Percentiles rank a stretch among this genome's conserved stretches.
Conservation (phyloP, 2,113 vertebrate species). For the Globicephala melas region DNA sequence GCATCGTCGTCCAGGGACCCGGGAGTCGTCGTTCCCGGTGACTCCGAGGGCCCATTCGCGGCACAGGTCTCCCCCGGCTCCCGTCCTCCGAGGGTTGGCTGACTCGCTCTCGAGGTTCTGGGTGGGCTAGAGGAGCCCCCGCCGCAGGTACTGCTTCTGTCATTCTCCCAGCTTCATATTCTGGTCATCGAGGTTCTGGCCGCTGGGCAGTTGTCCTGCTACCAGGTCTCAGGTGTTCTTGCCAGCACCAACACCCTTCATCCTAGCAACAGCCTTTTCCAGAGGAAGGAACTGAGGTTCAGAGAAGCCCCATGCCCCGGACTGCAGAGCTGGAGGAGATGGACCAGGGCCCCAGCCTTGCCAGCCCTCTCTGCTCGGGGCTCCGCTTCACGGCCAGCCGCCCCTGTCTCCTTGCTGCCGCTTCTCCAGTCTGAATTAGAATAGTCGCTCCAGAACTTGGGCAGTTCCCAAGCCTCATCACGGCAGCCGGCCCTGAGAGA, state of each 20-base stretch:
- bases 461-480: constrained; percentile 17
- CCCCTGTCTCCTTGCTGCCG: neutral
- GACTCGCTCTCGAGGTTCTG: neutral
- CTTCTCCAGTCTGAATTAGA: neutral
- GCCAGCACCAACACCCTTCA: neutral
- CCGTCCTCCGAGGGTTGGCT: fast-evolving
- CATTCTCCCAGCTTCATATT: neutral
- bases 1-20: neutral
- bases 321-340: neutral
- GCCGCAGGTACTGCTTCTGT: neutral
- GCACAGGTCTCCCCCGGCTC: neutral
- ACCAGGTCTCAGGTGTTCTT: neutral
- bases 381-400: neutral
- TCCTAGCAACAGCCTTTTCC: neutral
- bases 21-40: neutral
- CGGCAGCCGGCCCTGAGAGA: constrained; percentile 18
- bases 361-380: neutral
- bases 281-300: neutral
- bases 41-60: fast-evolving
- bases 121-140: neutral
- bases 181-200: neutral
- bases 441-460: neutral
- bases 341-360: neutral
- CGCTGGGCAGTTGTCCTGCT: too few relatives aligned
- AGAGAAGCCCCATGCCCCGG: neutral